Evolutionary conservation across 2,888 invertebrate genomes (phyloP), one percentile per base, ranked within the genome.

Genomic region (Orgyia antiqua): DNA sequence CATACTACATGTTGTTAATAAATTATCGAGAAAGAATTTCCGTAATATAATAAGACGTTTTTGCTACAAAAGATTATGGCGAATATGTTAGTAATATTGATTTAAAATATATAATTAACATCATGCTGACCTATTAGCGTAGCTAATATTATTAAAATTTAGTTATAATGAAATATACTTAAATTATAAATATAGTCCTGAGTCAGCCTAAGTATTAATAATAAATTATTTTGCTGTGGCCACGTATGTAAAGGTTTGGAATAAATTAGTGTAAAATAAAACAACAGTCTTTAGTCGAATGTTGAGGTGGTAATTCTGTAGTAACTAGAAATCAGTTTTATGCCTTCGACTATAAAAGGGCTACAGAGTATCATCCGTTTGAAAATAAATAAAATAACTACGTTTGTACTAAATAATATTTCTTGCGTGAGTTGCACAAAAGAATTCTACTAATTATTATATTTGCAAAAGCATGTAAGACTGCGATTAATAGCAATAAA

Each of bases 141-240:
- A 75, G 68, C 63, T 69, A 62, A 68, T 75, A 74, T 70, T 68
- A 62, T 68, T 78, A 78, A 77, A 69, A 44, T 65, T 73, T 79
- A 78, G 70, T 75, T 71, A 50, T 60, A 68, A 68, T 57, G 36
- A 56, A 56, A 50, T 24, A 54, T 48, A 45, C 44, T 46, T 48
- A 53, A 57, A 62, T 53, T 55, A 54, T 58, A 50, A 56, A 51
- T 57, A 50, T 65, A 64, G 50, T 65, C 55, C 51, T 55, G 60
- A 75, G 68, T 76, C 77, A 78, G 66, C 63, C 66, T 75, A 72
- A 78, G 74, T 79, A 79, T 73, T 75, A 71, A 62, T 67, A 58
- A 57, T 64, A 46, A 57, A 59, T 58, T 62, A 50, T 49, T 55
- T 48, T 43, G 37, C 56, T 55, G 42, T 50, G 45, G 59, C 53